Base-by-base conservation (phyloP, 2,888 invertebrate genomes). In the Agriopis aurantiaria region DNA sequence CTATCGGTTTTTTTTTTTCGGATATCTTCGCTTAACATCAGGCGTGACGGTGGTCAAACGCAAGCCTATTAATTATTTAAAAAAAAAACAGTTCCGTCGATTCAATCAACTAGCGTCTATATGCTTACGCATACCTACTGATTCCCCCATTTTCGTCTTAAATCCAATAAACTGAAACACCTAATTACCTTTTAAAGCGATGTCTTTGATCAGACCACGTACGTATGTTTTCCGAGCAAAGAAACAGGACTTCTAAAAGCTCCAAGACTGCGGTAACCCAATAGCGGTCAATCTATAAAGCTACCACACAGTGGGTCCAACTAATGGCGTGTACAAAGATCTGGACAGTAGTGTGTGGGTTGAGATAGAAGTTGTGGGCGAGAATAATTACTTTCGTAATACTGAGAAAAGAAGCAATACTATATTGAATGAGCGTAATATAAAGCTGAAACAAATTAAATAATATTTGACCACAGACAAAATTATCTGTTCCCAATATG, bases 241-340 rank as follows among this genome's bases (percentile, higher is more conserved):
- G 63, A 75, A 69, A 72, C 70, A 64, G 57, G 65, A 53, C 57
- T 64, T 68, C 62, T 71, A 66, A 75, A 69, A 71, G 71, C 69
- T 52, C 17, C 61, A 53, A 73, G 67, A 58, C 56, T 58, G 78
- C 79, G 65, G 82, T 80, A 82, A 82, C 81, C 80, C 80, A 83
- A 88, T 84, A 83, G 84, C 80, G 82, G 82, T 83, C 85, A 86
- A 88, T 87, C 85, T 86, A 88, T 87, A 88, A 83, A 85, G 86
- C 84, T 82, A 80, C 81, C 77, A 75, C 72, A 76, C 78, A 84
- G 81, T 83, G 81, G 85, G 82, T 82, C 78, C 80, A 74, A 78
- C 85, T 87, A 88, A 86, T 85, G 82, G 84, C 79, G 80, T 80
- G 80, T 75, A 78, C 76, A 75, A 72, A 80, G 78, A 77, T 75